Percentiles rank a stretch among this genome's conserved stretches.
Conservation (phyloP, 2,888 invertebrate genomes). For the Aricia artaxerxes region DNA sequence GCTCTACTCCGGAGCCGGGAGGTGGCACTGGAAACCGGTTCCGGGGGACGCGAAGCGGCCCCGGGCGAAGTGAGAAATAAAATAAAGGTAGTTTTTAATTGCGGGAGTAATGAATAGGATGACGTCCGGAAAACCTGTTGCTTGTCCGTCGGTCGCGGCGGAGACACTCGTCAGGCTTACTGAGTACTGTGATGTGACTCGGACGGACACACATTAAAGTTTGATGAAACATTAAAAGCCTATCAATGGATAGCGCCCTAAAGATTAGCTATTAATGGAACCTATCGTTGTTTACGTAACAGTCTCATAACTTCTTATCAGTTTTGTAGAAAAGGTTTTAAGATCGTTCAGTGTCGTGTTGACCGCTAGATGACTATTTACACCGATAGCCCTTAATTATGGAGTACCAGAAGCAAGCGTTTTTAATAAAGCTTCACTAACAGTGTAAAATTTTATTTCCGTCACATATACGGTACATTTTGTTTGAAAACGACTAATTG, state of each 20-base stretch:
- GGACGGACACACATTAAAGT: not conserved
- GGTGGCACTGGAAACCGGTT: slow-evolving; percentile 55
- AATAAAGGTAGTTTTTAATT: slow-evolving; percentile 37
- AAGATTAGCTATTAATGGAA: slow-evolving; percentile 8
- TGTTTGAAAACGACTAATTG: not conserved
- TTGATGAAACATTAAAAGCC: slow-evolving; percentile 20
- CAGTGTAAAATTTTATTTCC: no score
- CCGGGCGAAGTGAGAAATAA: slow-evolving; percentile 40
- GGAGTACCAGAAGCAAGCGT: no score
- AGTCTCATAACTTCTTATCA: not conserved
- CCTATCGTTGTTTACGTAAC: not conserved
- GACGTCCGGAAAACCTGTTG: slow-evolving; percentile 19
- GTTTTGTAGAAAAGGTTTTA: not conserved
- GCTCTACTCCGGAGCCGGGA: slow-evolving; percentile 46
- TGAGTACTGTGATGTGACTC: slow-evolving; percentile 9
- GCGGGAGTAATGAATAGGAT: slow-evolving; percentile 16
- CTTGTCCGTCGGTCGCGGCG: not conserved
- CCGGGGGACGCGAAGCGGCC: slow-evolving; percentile 48
- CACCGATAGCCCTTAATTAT: not conserved
- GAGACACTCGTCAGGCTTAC: not conserved
- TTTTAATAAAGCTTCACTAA: no score
- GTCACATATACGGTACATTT: no score
- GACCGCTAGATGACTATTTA: not conserved
- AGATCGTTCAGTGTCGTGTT: not conserved
- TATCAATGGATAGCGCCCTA: not conserved